phyloP scores from a whole-genome alignment of 2,113 vertebrate species.

The Helogale parvula region DNA sequence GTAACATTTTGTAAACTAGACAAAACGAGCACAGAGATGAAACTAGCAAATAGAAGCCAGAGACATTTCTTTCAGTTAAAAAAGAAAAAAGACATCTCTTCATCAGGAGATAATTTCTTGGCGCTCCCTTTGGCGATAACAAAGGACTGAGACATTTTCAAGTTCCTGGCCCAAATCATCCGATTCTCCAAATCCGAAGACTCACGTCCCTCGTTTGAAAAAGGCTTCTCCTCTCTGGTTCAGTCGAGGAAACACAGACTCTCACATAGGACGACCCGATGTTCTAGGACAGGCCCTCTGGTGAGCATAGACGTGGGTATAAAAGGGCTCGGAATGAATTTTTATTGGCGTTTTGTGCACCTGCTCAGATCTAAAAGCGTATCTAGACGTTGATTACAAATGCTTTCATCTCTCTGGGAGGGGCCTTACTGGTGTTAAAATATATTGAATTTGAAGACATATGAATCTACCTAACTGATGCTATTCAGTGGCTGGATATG shows the following conservation, averaged over 20 bases:
- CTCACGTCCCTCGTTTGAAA: too few relatives aligned
- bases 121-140: too few relatives aligned
- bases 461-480: neutral
- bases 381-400: neutral
- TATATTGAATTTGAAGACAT: neutral
- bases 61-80: neutral
- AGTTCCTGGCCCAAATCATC: neutral
- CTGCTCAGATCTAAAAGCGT: accelerated
- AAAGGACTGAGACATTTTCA: neutral
- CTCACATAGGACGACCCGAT: accelerated
- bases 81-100: neutral
- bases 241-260: neutral
- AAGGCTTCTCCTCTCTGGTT: neutral
- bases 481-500: neutral
- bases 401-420: neutral
- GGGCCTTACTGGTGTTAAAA: neutral
- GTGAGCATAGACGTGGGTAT: accelerated
- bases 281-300: neutral
- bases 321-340: accelerated
- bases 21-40: neutral
- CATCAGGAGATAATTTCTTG: neutral
- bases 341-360: accelerated
- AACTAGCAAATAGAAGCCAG: neutral
- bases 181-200: neutral
- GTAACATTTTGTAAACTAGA: neutral